Evolutionary conservation across 2,888 invertebrate genomes (phyloP), one percentile per base, ranked within the genome.

Genomic region (Lepidochrysops patricia): DNA sequence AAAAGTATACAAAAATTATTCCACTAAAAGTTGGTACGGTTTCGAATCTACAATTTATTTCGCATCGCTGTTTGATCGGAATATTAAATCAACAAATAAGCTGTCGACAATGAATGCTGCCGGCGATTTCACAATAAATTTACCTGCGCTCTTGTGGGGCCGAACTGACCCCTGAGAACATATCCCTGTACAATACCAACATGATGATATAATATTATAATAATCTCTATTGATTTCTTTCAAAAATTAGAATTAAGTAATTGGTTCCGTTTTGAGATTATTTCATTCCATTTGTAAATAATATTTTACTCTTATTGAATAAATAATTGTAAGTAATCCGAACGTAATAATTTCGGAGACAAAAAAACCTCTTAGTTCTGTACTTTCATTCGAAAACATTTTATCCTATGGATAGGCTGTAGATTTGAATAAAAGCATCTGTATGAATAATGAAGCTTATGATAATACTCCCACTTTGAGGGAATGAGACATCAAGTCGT

Each of bases 51-150:
- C 15, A 52, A 27, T 52, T 52, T 27, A 15, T 27, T 7, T 13
- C 62, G 65, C 66, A 68, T 67, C 64, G 60, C 57, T 58, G 60
- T 66, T 68, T 62, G 68, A 71, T 68, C 67, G 71, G 67, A 71
- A 69, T 66, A 71, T 72, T 72, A 75, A 70, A 70, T 68, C 70
- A 73, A 74, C 72, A 74, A 73, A 73, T 72, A 70, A 63, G 64
- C 35, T 60, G 57, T 64, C 60, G 62, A 65, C 66, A 68, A 67
- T 64, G 62, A 61, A 60, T 57, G 61, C 64, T 60, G 56, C 61
- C 58, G 66, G 66, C 65, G 62, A 67, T 65, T 65, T 64, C 27
- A 65, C 66, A 67, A 67, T 66, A 63, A 62, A 65, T 34, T 50
- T 59, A 52, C 49, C 58, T 50, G 61, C 60, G 66, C 64, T 66